Conservation (phyloP, 2,113 vertebrate genomes). For the Crotalus horridus region DNA sequence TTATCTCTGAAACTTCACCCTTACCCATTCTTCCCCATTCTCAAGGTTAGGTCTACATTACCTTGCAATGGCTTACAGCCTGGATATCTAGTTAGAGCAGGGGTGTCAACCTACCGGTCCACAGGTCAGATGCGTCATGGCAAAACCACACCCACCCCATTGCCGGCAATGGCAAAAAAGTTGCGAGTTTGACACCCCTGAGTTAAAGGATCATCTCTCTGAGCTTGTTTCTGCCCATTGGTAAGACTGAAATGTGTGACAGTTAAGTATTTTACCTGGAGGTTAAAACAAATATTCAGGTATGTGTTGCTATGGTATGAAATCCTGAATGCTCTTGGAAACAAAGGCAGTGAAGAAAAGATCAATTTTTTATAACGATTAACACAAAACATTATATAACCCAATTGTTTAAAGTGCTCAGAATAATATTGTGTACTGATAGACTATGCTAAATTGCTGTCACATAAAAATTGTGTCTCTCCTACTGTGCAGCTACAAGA, state of each 20-base stretch:
- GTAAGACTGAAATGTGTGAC: background rate
- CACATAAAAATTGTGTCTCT: slow-evolving; percentile 21
- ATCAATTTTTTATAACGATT: background rate
- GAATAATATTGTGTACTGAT: slow-evolving; percentile 14
- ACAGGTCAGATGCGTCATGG: no score
- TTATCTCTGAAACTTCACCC: background rate
- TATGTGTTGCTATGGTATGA: background rate
- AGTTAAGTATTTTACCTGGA: background rate
- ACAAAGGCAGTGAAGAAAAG: background rate
- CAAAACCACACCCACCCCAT: no score
- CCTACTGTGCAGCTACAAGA: slow-evolving; percentile 40
- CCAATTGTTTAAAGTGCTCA: slow-evolving; percentile 25
- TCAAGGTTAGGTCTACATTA: background rate
- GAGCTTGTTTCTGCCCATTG: background rate
- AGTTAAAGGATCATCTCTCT: background rate
- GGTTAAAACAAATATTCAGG: background rate
- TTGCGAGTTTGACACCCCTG: no score
- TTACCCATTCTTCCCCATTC: background rate
- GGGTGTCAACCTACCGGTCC: no score
- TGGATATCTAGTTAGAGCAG: background rate
- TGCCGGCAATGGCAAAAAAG: no score
- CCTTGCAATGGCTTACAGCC: background rate
- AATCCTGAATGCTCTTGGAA: background rate
- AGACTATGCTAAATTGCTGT: slow-evolving; percentile 20
- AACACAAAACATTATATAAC: background rate